Conservation (phyloP, 2,113 vertebrate species). For the Thinocorus orbignyianus region DNA sequence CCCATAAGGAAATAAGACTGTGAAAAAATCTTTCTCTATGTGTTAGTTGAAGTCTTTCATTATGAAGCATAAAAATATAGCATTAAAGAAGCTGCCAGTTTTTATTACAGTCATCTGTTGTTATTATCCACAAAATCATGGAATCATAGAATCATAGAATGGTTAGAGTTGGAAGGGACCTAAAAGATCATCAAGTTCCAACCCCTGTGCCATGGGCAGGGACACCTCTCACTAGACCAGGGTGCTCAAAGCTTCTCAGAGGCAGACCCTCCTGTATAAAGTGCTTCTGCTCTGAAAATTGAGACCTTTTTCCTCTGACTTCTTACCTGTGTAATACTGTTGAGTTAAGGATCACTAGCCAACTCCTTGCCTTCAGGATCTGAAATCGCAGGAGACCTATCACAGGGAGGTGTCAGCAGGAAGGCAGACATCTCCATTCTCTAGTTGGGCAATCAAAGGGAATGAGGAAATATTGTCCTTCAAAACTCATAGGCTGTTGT, state of each 20-base stretch:
- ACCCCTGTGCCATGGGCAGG: too few relatives aligned
- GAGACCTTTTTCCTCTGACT: neutral
- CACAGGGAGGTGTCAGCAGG: neutral
- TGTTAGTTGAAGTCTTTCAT: neutral
- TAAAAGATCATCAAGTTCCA: too few relatives aligned
- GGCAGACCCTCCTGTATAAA: neutral
- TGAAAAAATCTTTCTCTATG: neutral
- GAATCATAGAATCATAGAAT: too few relatives aligned
- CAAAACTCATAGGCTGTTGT: neutral
- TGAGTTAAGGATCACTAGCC: neutral
- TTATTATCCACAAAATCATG: neutral
- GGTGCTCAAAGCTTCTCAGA: neutral
- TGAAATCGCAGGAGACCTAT: neutral
- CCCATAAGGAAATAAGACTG: neutral
- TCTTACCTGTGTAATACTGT: neutral
- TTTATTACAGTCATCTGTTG: neutral
- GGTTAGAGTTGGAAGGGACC: too few relatives aligned
- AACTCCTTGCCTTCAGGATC: neutral
- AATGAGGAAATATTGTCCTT: neutral
- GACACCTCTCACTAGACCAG: too few relatives aligned
- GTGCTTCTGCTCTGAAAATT: neutral
- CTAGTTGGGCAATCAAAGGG: fast-evolving
- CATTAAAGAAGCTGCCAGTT: neutral
- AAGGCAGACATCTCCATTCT: neutral
- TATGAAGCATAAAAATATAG: neutral